phyloP scores from a whole-genome alignment of 2,113 vertebrate species.

The Oceanodroma tethys region DNA sequence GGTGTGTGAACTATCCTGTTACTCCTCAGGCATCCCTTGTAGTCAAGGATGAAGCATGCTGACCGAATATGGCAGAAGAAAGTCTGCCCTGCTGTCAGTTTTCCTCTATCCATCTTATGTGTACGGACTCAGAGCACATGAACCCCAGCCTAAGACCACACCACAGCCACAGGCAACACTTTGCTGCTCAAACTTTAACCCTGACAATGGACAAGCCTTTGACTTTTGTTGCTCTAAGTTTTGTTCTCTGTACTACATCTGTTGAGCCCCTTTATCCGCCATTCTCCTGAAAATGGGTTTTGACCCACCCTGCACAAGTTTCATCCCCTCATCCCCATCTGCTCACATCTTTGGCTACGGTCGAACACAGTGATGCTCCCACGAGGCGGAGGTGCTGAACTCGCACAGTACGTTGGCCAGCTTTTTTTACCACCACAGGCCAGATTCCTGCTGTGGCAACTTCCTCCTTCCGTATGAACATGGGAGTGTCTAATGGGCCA shows the following conservation, averaged over 20 bases:
- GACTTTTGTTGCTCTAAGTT: background rate
- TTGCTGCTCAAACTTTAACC: background rate
- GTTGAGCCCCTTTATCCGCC: background rate
- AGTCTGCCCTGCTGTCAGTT: background rate
- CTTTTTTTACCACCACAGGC: background rate
- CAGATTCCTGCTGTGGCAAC: background rate
- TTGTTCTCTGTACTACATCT: background rate
- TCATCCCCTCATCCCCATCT: background rate
- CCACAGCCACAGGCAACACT: background rate
- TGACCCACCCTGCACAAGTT: background rate
- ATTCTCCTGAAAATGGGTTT: background rate
- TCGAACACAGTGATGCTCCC: background rate
- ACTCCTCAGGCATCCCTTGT: background rate
- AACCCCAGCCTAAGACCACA: background rate
- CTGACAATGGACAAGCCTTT: background rate
- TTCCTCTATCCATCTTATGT: background rate
- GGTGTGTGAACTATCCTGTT: background rate
- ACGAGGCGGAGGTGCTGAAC: background rate
- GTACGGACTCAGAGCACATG: background rate
- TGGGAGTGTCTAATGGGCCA: background rate
- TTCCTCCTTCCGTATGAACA: background rate
- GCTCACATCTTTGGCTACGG: background rate
- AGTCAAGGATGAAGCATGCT: background rate
- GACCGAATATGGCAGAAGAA: background rate
- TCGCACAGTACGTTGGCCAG: accelerated